A percentile compares a stretch with the other conserved stretches of the same genome.
These are phyloP conservation scores for Perodicticus potto DNA, from an alignment of 2,797 vertebrate genomes.

Conservation along the genomic window DNA sequence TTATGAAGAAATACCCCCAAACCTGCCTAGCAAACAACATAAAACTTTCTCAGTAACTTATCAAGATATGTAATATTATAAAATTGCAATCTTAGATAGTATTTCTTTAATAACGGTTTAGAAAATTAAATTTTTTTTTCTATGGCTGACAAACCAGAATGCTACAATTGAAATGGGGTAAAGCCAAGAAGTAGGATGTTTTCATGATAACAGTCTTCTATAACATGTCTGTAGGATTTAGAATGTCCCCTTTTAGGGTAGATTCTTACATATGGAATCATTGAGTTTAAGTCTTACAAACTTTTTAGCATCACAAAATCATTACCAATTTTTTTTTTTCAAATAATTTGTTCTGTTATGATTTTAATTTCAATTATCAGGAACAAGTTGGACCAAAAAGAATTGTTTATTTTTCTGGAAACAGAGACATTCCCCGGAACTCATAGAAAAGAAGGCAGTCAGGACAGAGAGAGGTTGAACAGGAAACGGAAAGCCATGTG, in stretches of 20 bases:
- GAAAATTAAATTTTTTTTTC: neutral
- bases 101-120: conserved; percentile 1
- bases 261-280: neutral
- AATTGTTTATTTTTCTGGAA: neutral
- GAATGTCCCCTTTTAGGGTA: neutral
- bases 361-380: neutral
- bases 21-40: neutral
- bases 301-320: conserved; percentile 2
- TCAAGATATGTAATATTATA: neutral
- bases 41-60: neutral
- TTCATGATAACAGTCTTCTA: neutral
- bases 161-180: neutral
- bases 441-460: neutral
- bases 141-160: neutral
- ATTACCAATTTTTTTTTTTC: neutral
- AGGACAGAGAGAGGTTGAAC: neutral
- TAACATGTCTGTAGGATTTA: neutral
- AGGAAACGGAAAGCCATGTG: neutral
- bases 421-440: neutral
- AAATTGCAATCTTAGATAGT: neutral
- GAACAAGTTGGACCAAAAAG: neutral
- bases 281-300: neutral
- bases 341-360: neutral
- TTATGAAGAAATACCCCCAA: neutral
- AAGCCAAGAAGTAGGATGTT: neutral